Base-by-base conservation (phyloP, 2,888 invertebrate species). In the Leistus spinibarbis region DNA sequence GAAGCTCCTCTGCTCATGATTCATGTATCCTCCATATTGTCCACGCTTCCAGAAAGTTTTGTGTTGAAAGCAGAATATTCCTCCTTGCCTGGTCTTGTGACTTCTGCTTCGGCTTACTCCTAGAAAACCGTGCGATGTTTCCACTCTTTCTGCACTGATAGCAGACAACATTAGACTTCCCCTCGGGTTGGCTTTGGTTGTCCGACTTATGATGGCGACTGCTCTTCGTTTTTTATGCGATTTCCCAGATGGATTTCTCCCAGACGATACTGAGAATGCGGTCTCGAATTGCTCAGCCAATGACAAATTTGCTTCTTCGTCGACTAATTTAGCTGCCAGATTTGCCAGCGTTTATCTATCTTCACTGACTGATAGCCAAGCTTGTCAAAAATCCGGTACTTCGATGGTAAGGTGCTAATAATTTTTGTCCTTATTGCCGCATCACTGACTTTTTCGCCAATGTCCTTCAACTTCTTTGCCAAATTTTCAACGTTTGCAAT, bases 1-100 rank as follows among this genome's bases (percentile, higher is more conserved):
- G 79, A 81, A 13, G 79, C 80, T 62, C 80, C 81, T 66, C 79
- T 80, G 67, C 80, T 79, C 73, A 80, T 68, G 16, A 79, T 78
- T 79, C 79, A 81, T 3, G 57, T 20, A n/a, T 77, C 76, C 23
- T 74, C 76, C 23, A 57, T 54, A 22, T 68, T 68, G 13, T 54
- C 56, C 23, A 10, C 16, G 1, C 16, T 10, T 56, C 9, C 17
- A 23, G 56, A 16, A 22, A 17, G 17, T 13, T 54, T 10, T 19
- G 17, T 54, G 20, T 53, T 67, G 20, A 67, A 67, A n/a, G n/a
- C n/a, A n/a, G n/a, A n/a, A n/a, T n/a, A n/a, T n/a, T n/a, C n/a
- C n/a, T n/a, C n/a, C n/a, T 72, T 22, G 23, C 76, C 67, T 68
- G 63, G 10, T 68, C 53, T 40, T 27, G 17, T 22, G 69, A 13